Percentiles rank a stretch among this genome's conserved stretches.
phyloP scores from a whole-genome alignment of 2,888 invertebrate species.

The Lamproptera curius region DNA sequence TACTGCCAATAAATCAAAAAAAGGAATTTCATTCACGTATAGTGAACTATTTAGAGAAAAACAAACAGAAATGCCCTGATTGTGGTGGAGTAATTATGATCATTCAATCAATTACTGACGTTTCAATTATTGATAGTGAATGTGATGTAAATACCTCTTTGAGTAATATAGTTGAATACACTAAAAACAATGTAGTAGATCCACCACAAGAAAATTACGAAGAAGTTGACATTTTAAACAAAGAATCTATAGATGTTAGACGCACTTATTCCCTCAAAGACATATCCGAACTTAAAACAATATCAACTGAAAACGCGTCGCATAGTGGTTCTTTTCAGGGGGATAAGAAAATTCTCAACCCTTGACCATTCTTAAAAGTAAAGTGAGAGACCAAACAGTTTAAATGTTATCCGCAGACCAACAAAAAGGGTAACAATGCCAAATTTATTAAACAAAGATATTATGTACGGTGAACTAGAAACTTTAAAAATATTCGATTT shows the following conservation, averaged over 20 bases:
- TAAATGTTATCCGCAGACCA: conserved; percentile 27
- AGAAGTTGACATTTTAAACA: conserved; percentile 13
- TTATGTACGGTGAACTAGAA: conserved; percentile 28
- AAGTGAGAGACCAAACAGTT: conserved; percentile 24
- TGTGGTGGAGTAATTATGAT: conserved; percentile 67
- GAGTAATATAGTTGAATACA: conserved; percentile 10
- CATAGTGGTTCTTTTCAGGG: conserved; percentile 18
- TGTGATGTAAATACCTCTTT: neutral
- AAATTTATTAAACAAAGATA: conserved; percentile 33
- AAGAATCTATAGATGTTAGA: conserved; percentile 18
- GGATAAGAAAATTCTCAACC: conserved; percentile 29
- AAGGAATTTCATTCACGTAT: conserved; percentile 75
- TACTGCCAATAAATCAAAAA: conserved; percentile 73
- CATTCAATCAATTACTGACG: conserved; percentile 44
- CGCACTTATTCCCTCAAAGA: conserved; percentile 23
- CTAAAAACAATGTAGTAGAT: conserved; percentile 14
- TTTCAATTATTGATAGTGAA: conserved; percentile 24
- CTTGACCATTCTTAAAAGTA: conserved; percentile 49
- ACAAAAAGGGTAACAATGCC: conserved; percentile 59
- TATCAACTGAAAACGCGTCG: conserved; percentile 21
- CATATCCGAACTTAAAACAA: conserved; percentile 10
- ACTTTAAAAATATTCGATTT: conserved; percentile 44
- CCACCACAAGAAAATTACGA: conserved; percentile 19
- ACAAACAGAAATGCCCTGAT: conserved; percentile 66
- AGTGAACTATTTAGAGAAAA: conserved; percentile 67